phyloP scores from a whole-genome alignment of 2,888 invertebrate genomes.

The Lacanobia oleracea region DNA sequence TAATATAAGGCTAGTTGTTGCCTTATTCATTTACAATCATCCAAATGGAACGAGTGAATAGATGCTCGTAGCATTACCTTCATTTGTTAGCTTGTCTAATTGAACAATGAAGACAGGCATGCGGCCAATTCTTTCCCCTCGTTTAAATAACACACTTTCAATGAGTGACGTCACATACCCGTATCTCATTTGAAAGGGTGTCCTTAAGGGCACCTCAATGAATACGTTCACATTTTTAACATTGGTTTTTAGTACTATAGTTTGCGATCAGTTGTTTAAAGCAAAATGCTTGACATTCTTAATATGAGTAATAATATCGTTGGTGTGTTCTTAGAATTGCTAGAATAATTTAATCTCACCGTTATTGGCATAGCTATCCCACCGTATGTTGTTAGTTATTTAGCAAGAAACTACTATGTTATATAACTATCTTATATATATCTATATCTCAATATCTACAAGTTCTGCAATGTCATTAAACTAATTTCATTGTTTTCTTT shows the following conservation, averaged over 20 bases:
- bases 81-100: conserved; percentile 71
- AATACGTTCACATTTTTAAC: conserved; percentile 36
- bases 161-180: conserved; percentile 60
- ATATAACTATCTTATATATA: neutral
- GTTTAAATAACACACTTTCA: conserved; percentile 61
- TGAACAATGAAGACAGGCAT: conserved; percentile 74
- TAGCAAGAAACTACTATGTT: conserved; percentile 2
- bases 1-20: conserved; percentile 27
- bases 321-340: conserved; percentile 5
- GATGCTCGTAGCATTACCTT: conserved; percentile 65
- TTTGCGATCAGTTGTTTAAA: neutral
- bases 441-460: too few relatives aligned
- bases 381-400: conserved; percentile 5
- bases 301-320: conserved; percentile 2
- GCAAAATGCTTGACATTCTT: conserved; percentile 14
- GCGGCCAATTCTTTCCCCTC: conserved; percentile 70
- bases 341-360: conserved; percentile 12
- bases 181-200: conserved; percentile 40
- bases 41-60: conserved; percentile 68
- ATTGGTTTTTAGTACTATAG: neutral
- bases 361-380: neutral
- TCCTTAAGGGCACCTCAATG: conserved; percentile 35
- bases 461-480: neutral
- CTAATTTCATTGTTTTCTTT: too few relatives aligned
- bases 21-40: conserved; percentile 56